Evolutionary conservation across 2,888 invertebrate species (phyloP).

Genomic region (Xestia sexstrigata): DNA sequence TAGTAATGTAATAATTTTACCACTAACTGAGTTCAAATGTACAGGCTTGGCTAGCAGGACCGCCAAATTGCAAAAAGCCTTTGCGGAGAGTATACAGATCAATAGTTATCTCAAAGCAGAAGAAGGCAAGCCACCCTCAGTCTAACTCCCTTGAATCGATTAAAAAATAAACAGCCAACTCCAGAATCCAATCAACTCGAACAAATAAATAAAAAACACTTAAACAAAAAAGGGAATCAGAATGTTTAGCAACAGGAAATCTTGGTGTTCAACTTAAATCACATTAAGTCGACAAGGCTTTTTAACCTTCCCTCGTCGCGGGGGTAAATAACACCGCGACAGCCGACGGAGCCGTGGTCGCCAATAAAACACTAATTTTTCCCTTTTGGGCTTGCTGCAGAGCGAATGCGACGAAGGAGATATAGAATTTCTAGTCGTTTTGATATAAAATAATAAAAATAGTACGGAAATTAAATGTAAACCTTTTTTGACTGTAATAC

Average conservation of each 20-base stretch:
- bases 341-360: slow-evolving; percentile 78
- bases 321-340: slow-evolving; percentile 79
- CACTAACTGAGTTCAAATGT: background rate
- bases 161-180: slow-evolving; percentile 44
- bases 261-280: slow-evolving; percentile 75
- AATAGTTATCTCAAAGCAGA: slow-evolving; percentile 1
- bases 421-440: background rate
- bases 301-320: slow-evolving; percentile 71
- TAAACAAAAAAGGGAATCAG: slow-evolving; percentile 59
- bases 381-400: slow-evolving; percentile 56
- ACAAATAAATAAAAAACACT: slow-evolving; percentile 53
- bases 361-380: slow-evolving; percentile 86
- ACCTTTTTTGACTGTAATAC: background rate
- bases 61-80: background rate
- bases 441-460: too few relatives aligned
- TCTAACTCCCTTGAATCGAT: slow-evolving; percentile 26
- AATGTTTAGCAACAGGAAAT: slow-evolving; percentile 73
- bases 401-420: slow-evolving; percentile 40
- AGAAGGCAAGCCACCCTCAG: background rate
- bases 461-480: background rate
- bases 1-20: background rate
- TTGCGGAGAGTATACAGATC: background rate
- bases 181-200: slow-evolving; percentile 45
- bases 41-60: background rate
- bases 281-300: slow-evolving; percentile 78